A percentile compares a stretch with the other conserved stretches of the same genome.
These are phyloP conservation scores for Phrynosoma platyrhinos DNA, from an alignment of 2,113 vertebrate species.

Conservation along the genomic window DNA sequence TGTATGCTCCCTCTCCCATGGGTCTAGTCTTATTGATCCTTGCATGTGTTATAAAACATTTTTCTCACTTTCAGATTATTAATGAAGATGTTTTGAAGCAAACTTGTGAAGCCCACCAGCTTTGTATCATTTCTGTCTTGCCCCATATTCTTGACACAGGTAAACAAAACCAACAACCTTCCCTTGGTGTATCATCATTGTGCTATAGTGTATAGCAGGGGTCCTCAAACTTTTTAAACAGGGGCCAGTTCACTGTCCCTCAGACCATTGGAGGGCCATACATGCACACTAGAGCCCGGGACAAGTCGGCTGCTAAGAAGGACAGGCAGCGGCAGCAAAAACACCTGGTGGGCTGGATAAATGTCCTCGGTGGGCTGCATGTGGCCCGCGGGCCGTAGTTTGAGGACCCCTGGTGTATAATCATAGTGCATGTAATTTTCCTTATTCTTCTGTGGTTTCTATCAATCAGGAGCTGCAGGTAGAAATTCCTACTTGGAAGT, in stretches of 20 bases:
- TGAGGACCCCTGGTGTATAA: neutral
- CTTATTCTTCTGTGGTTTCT: neutral
- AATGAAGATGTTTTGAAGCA: slow-evolving; percentile 86
- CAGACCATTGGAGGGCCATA: no score
- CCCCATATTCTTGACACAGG: slow-evolving; percentile 97
- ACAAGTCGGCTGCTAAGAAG: no score
- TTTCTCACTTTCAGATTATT: slow-evolving; percentile 80
- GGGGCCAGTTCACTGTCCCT: no score
- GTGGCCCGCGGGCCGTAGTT: no score
- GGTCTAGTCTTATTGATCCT: neutral
- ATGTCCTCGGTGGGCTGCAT: no score
- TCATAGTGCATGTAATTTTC: neutral
- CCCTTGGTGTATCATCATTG: neutral
- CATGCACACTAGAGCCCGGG: no score
- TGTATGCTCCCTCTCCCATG: neutral
- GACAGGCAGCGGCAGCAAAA: no score
- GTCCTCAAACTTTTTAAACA: no score
- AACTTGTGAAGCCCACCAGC: slow-evolving; percentile 91
- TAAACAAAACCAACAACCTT: slow-evolving; percentile 50
- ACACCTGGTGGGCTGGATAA: no score
- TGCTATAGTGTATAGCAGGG: neutral
- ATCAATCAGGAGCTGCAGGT: slow-evolving; percentile 85
- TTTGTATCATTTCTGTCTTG: slow-evolving; percentile 92
- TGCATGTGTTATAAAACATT: neutral
- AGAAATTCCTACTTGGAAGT: slow-evolving; percentile 93